Conservation (phyloP, 2,888 invertebrate genomes). For the Sisyra terminalis region DNA sequence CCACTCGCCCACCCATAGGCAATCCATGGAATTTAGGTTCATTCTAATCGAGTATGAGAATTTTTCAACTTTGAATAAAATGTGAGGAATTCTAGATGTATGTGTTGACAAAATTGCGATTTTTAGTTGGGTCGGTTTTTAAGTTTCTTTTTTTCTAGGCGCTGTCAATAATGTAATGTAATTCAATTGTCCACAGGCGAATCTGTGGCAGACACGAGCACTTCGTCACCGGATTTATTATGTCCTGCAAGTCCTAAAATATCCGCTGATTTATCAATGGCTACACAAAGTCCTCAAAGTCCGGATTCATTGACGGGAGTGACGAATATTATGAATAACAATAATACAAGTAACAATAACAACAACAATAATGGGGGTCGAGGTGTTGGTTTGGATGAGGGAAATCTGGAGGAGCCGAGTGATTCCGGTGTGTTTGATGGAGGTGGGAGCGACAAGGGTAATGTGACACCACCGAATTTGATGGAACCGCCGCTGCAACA, state of each 20-base stretch:
- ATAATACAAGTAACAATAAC: conserved; percentile 17
- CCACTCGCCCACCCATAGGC: no score
- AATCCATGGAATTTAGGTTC: no score
- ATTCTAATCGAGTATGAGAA: no score
- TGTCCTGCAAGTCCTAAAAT: conserved; percentile 71
- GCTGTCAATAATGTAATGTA: not conserved
- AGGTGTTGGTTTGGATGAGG: conserved; percentile 20
- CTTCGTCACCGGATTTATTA: conserved; percentile 75
- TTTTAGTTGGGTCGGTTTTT: no score
- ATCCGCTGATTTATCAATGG: conserved; percentile 3
- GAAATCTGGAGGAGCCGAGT: conserved; percentile 24
- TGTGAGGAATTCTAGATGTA: no score
- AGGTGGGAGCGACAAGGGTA: conserved; percentile 21
- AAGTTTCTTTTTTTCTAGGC: conserved; percentile 2
- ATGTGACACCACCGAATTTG: conserved; percentile 27
- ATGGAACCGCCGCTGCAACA: not conserved
- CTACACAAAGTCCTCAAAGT: conserved; percentile 23
- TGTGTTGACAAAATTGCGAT: no score
- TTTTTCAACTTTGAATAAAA: no score
- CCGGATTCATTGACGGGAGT: conserved; percentile 38
- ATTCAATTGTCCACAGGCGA: conserved; percentile 44
- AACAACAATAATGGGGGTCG: conserved; percentile 31
- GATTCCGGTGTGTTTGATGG: conserved; percentile 37
- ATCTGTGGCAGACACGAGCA: conserved; percentile 85
- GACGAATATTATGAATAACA: conserved; percentile 13